Evolutionary conservation across 2,797 vertebrate genomes (phyloP).

Genomic region (Enteromius anoplus): DNA sequence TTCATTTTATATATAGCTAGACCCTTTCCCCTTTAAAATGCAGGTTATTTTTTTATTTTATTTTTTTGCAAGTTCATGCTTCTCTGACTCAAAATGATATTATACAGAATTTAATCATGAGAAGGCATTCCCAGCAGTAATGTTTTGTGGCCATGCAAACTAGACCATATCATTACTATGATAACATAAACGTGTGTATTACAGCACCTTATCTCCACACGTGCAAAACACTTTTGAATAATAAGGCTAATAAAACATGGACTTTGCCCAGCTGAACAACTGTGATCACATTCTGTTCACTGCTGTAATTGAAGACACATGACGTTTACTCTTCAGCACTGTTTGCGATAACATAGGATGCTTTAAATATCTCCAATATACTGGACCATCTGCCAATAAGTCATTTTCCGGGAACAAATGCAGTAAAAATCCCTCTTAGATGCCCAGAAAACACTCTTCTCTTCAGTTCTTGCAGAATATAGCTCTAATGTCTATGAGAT

Average conservation of each 20-base stretch:
- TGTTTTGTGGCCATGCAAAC: not conserved
- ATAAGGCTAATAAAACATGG: not conserved
- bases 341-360: not conserved
- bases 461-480: slow-evolving; percentile 50
- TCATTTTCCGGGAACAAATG: slow-evolving; percentile 19
- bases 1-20: not conserved
- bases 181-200: not conserved
- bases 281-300: not conserved
- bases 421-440: slow-evolving; percentile 10
- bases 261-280: slow-evolving; percentile 8
- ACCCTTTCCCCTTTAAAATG: not conserved
- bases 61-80: not conserved
- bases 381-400: not conserved
- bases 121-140: not conserved
- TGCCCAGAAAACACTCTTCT: slow-evolving; percentile 49
- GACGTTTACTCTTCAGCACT: not conserved
- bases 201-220: slow-evolving; percentile 5
- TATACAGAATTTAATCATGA: not conserved
- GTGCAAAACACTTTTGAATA: not conserved
- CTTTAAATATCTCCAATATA: slow-evolving; percentile 1
- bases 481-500: slow-evolving; percentile 54
- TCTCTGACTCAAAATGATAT: not conserved
- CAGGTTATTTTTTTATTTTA: not conserved
- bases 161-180: not conserved
- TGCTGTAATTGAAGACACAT: not conserved